A percentile compares a stretch with the other conserved stretches of the same genome.
Conservation (phyloP, 2,797 vertebrate species). For the Rhinella marina region DNA sequence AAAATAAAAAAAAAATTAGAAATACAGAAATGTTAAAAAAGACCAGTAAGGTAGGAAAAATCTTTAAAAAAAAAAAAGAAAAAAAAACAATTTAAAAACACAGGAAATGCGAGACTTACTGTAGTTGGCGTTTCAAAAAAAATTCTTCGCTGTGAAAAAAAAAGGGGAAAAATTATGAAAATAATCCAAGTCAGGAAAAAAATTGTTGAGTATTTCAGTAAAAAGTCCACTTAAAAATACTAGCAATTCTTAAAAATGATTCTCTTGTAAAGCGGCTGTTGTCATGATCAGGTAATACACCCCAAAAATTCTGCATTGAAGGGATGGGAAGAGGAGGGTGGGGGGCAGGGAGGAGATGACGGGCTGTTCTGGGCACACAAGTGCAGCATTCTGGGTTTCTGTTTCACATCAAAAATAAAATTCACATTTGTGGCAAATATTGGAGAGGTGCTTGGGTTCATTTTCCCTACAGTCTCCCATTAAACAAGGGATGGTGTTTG, state of each 20-base stretch:
- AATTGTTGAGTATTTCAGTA: constrained; percentile 34
- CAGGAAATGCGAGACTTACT: constrained; percentile 72
- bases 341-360: constrained; percentile 44
- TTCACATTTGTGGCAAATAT: constrained; percentile 33
- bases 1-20: constrained; percentile 70
- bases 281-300: constrained; percentile 49
- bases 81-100: constrained; percentile 62
- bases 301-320: constrained; percentile 51
- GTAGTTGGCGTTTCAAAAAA: constrained; percentile 80
- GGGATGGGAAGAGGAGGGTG: constrained; percentile 55
- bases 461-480: background rate
- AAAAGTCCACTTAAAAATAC: constrained; percentile 60
- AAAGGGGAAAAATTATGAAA: constrained; percentile 73
- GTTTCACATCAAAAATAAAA: constrained; percentile 62
- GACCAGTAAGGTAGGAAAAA: constrained; percentile 78
- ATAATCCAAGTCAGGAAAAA: constrained; percentile 76
- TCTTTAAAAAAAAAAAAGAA: constrained; percentile 70
- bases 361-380: constrained; percentile 21
- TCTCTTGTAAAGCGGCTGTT: constrained; percentile 19
- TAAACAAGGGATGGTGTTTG: background rate
- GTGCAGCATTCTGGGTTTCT: constrained; percentile 29
- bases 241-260: constrained; percentile 57
- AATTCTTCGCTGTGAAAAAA: constrained; percentile 77
- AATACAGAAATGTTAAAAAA: constrained; percentile 74
- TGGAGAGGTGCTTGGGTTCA: background rate